phyloP scores from a whole-genome alignment of 1,140 invertebrate genomes.

The Cardiocondyla obscurior region DNA sequence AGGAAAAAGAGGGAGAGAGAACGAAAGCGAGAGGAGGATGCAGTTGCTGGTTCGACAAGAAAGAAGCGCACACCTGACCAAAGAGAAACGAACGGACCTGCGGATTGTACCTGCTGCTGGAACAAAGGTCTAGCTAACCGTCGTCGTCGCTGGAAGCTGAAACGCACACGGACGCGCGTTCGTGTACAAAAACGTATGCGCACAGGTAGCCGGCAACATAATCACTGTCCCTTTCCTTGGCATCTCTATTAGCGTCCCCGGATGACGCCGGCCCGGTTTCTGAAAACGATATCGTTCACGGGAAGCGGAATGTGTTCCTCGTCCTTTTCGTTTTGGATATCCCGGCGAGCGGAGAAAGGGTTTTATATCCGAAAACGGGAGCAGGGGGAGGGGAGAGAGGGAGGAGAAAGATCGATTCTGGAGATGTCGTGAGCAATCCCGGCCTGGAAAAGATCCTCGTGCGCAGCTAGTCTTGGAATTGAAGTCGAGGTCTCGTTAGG shows the following conservation, averaged over 20 bases:
- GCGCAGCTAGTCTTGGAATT: slow-evolving; percentile 23
- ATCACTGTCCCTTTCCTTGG: slow-evolving; percentile 29
- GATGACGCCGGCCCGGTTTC: slow-evolving; percentile 15
- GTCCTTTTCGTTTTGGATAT: slow-evolving; percentile 6
- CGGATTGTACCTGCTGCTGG: slow-evolving; percentile 16
- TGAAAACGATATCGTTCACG: slow-evolving; percentile 38
- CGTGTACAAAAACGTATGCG: background rate
- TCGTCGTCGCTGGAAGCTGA: slow-evolving; percentile 8
- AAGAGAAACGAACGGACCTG: slow-evolving; percentile 40
- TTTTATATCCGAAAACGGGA: background rate
- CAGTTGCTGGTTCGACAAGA: background rate
- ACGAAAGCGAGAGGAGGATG: background rate
- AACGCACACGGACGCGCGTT: slow-evolving; percentile 16
- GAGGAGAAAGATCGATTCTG: slow-evolving; percentile 5
- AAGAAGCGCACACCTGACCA: slow-evolving; percentile 57
- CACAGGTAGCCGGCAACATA: background rate
- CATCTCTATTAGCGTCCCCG: slow-evolving; percentile 34
- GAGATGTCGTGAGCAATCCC: slow-evolving; percentile 6
- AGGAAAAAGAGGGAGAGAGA: background rate
- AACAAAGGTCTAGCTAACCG: slow-evolving; percentile 47
- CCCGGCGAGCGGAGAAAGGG: background rate
- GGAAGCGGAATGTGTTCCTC: slow-evolving; percentile 7
- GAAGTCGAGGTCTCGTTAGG: slow-evolving; percentile 17
- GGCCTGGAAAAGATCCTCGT: slow-evolving; percentile 19
- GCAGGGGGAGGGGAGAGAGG: no score